Base-by-base conservation (phyloP, 2,888 invertebrate species). In the Hyppa rectilinea region DNA sequence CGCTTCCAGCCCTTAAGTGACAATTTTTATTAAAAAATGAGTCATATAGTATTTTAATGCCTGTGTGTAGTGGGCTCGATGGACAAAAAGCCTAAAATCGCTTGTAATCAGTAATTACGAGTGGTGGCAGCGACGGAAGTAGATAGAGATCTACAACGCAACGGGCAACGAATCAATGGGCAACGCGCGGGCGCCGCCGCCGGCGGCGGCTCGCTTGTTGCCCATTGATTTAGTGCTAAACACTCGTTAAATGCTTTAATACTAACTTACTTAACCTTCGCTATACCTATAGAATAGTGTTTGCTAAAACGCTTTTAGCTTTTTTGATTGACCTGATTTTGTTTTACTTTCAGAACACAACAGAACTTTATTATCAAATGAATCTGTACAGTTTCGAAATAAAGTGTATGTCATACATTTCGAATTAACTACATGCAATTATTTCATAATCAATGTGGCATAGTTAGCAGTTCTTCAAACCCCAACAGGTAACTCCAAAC, bases 21-120 rank as follows among this genome's bases (percentile, higher is more conserved):
- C 71, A 71, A 64, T 26, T n/a, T 52, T 40, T 47, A 65, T 71
- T n/a, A 52, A 62, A 47, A 64, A 66, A 47, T 75, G 76, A 78
- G 61, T 82, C 78, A 82, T 75, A 64, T 73, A 69, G 63, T 61
- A 63, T 80, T 71, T 73, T 63, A 72, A 81, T 77, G 66, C 59
- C 50, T 31, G 74, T 67, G 64, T 70, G 64, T 73, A 72, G 76
- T 71, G 67, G 49, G 68, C 69, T 81, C 79, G 82, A 80, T 85
- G 85, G 86, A 90, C 88, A 92, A 91, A 90, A 90, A 91, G 88
- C 85, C 88, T 91, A 92, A 85, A 93, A 92, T 90, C 87, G 89
- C 83, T 89, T 88, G 90, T 93, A 94, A 93, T 93, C 91, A 93
- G 93, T 92, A 94, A 94, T 95, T 91, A 93, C 84, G 86, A 84